Evolutionary conservation across 2,888 invertebrate genomes (phyloP), one percentile per base, ranked within the genome.

Genomic region (Heteromurus nitidus): DNA sequence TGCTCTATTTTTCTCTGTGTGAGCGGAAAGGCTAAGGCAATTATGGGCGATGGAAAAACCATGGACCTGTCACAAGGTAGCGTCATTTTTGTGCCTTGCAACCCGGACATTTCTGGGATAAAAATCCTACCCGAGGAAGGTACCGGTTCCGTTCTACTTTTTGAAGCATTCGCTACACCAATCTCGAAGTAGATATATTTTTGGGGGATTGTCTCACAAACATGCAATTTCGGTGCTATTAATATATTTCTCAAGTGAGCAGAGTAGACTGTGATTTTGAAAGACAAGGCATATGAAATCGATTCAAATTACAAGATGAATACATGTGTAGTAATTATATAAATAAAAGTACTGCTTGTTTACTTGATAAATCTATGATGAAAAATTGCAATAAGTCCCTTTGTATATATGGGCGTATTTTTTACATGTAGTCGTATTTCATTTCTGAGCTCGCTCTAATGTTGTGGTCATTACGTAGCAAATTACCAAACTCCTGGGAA

Each of bases 1-100:
- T 82, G 82, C 62, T 82, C 86, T 1, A 70, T 86, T 42, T 36
- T 86, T 31, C 65, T 86, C 3, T 86, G 85, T 44, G 80, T 82
- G 3, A 31, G 80, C 65, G 85, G 84, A 11, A 69, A 69, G 22
- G 85, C 85, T 24, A 80, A 64, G 47, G 80, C 44, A 31, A 67
- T 77, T 30, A 53, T 67, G 22, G 77, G 62, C 31, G 81, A 36
- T n/a, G 65, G 67, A 53, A 60, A 69, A 30, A 42, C 50, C 1
- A 13, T 77, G 31, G 73, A 82, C 26, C 36, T 85, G 44, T 80
- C 81, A 58, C 84, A 80, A 16, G 85, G 85, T 36, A 79, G 74
- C 13, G 76, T 68, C 11, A 31, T 85, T 13, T 85, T 85, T 75
- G n/a, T 84, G 24, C 84, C 85, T 22, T 82, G 70, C 68, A 75